A percentile compares a stretch with the other conserved stretches of the same genome.
These are phyloP conservation scores for Upupa epops DNA, from an alignment of 2,113 vertebrate species.

Conservation along the genomic window DNA sequence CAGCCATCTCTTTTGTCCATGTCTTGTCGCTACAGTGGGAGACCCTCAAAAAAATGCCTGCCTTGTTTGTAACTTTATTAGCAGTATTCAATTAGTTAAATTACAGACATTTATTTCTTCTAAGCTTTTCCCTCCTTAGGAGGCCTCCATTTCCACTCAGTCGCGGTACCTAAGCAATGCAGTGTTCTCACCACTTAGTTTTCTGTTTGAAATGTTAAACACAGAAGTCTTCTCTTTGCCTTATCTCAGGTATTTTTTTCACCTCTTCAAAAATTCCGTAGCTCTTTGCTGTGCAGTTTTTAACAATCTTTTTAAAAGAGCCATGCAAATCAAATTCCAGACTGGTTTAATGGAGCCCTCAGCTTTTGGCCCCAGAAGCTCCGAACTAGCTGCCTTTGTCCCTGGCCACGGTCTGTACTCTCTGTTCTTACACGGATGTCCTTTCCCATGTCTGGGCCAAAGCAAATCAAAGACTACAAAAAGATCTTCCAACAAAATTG, in stretches of 20 bases:
- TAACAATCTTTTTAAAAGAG: neutral
- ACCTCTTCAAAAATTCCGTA: neutral
- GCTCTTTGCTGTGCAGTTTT: neutral
- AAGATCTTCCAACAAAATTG: conserved; percentile 41
- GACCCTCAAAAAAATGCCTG: neutral
- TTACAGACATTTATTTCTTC: neutral
- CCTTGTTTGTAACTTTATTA: neutral
- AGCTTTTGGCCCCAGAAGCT: neutral
- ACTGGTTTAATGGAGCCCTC: neutral
- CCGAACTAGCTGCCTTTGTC: conserved; percentile 8
- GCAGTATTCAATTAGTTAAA: neutral
- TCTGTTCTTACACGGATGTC: conserved; percentile 42
- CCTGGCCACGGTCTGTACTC: neutral
- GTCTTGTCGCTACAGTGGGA: neutral
- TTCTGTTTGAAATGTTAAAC: neutral
- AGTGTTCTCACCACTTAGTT: neutral
- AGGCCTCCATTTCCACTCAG: neutral
- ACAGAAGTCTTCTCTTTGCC: neutral
- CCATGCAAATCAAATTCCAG: neutral
- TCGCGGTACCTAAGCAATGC: neutral
- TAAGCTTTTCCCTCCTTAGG: neutral
- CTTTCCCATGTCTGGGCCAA: conserved; percentile 25
- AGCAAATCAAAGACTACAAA: conserved; percentile 47
- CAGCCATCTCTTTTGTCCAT: neutral
- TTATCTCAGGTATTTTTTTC: neutral